phyloP scores from a whole-genome alignment of 2,888 invertebrate genomes.

The Tenodera sinensis region DNA sequence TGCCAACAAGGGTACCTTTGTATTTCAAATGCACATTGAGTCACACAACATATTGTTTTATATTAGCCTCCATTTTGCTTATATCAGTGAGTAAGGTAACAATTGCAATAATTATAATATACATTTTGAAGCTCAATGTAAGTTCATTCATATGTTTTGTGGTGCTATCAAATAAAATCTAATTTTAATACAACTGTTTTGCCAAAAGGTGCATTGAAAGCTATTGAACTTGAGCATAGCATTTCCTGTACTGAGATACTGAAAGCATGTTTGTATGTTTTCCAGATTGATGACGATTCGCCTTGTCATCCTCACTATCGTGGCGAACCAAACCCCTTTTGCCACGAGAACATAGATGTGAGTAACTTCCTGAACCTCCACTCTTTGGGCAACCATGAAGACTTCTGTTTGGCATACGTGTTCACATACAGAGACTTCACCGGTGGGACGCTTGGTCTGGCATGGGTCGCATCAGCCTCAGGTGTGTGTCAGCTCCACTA shows the following conservation, averaged over 20 bases:
- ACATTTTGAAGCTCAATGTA: too few relatives aligned
- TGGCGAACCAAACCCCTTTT: conserved; percentile 81
- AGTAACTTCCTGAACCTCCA: conserved; percentile 98
- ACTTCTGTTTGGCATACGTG: conserved; percentile 98
- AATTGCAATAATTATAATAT: too few relatives aligned
- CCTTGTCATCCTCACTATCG: conserved; percentile 62
- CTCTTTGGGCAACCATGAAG: conserved; percentile 94
- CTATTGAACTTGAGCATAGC: too few relatives aligned
- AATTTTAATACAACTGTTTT: too few relatives aligned
- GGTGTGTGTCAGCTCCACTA: conserved; percentile 38
- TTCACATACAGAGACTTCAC: conserved; percentile 98
- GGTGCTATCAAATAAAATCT: too few relatives aligned
- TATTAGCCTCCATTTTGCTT: too few relatives aligned
- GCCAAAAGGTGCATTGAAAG: too few relatives aligned
- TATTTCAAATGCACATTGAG: too few relatives aligned
- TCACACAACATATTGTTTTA: too few relatives aligned
- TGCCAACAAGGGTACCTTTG: too few relatives aligned
- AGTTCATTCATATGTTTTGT: too few relatives aligned
- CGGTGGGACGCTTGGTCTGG: conserved; percentile 94
- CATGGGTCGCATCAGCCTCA: conserved; percentile 98
- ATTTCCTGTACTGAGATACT: background rate
- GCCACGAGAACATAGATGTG: conserved; percentile 96
- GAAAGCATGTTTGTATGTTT: conserved; percentile 35
- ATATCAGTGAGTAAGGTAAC: too few relatives aligned
- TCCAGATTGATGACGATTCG: conserved; percentile 86